Base-by-base conservation (phyloP, 1,140 invertebrate species). In the Globodera ellingtonae region DNA sequence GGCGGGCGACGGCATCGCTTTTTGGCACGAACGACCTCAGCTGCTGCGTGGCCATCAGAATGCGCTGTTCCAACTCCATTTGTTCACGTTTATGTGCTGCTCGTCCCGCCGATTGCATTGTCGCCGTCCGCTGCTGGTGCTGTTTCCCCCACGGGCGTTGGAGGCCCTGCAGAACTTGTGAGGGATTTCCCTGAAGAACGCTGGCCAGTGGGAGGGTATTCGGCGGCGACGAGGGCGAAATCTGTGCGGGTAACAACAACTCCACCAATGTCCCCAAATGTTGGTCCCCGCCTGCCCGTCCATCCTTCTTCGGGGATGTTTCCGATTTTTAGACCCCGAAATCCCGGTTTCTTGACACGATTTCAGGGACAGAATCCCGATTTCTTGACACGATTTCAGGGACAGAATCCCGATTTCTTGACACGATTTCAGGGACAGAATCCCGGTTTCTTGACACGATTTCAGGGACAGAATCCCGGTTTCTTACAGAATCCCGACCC, bases 11-110 rank as follows among this genome's bases (percentile, higher is more conserved):
- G n/a, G 47, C 70, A 35, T 35, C 35, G 3, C 35, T 2, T 35
- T 35, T 35, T 2, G 35, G 3, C 35, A 35, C 3, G 35, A 35
- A 35, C 35, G 35, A 47, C 67, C n/a, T 77, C 48, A 77, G 50
- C 69, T 77, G 75, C 35, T 77, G 75, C 13, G 75, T 77, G 24
- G 75, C 75, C 62, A 77, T 24, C 44, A 77, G 75, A 52, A 77
- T 77, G 21, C 69, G 65, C 6, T 77, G 75, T 67, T 77, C 75
- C 65, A 77, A 15, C 24, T 65, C 46, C 56, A 62, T 62, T 15
- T 62, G 56, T 62, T 62, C 56, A 10, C 56, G 56, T 62, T 18
- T 18, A 6, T 13, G 56, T 62, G 56, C 56, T 62, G 56, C 18
- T 0, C 13, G 56, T 62, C 13, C 15, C 18, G 13, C 56, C 18